Conservation (phyloP, 2,797 vertebrate species). For the Acrossocheilus wenchowensis region DNA sequence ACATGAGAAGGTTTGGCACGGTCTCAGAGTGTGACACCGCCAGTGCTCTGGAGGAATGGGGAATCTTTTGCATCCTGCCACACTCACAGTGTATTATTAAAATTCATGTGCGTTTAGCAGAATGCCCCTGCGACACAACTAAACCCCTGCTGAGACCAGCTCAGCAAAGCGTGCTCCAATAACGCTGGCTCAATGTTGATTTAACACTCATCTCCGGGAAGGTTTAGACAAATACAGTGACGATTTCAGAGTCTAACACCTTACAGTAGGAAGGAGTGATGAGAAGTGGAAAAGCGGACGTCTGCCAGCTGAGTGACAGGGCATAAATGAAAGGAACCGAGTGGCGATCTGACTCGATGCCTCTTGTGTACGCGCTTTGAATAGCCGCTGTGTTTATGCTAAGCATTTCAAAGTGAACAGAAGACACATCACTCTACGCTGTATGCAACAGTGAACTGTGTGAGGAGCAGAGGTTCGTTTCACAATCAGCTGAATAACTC, state of each 20-base stretch:
- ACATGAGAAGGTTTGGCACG: slow-evolving; percentile 34
- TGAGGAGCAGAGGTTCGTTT: slow-evolving; percentile 34
- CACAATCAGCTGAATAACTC: slow-evolving; percentile 17
- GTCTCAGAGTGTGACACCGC: slow-evolving; percentile 18
- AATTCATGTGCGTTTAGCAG: slow-evolving; percentile 52
- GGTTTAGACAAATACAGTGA: slow-evolving; percentile 40
- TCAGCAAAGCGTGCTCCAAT: slow-evolving; percentile 48
- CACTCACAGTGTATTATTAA: slow-evolving; percentile 55
- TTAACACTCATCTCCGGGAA: slow-evolving; percentile 51
- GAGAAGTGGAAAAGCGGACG: slow-evolving; percentile 21
- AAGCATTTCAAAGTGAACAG: slow-evolving; percentile 19
- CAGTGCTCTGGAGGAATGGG: slow-evolving; percentile 31
- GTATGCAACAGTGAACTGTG: not conserved
- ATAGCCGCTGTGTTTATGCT: slow-evolving; percentile 32
- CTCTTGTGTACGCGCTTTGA: not conserved
- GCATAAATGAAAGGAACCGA: slow-evolving; percentile 12
- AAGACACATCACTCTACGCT: slow-evolving; percentile 5
- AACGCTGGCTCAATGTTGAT: slow-evolving; percentile 56
- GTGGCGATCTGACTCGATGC: slow-evolving; percentile 14
- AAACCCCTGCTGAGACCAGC: slow-evolving; percentile 56
- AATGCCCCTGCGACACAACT: slow-evolving; percentile 22
- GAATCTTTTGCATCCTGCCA: slow-evolving; percentile 36
- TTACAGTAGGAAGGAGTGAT: slow-evolving; percentile 36
- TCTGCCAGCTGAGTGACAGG: slow-evolving; percentile 32
- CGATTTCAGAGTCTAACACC: slow-evolving; percentile 31